Base-by-base conservation (phyloP, 1,140 invertebrate genomes). In the Drosophila pachea region DNA sequence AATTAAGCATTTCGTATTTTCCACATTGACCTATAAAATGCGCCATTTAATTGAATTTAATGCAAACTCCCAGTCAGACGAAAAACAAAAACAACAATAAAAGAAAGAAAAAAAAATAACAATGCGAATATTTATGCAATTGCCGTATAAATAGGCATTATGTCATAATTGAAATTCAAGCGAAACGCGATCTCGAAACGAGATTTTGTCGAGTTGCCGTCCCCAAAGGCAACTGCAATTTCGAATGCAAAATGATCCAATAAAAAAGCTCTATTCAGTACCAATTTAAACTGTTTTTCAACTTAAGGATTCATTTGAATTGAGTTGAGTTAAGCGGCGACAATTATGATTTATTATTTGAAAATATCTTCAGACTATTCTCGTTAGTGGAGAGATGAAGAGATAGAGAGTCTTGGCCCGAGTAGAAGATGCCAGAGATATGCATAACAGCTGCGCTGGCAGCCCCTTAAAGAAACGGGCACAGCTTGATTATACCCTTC, bases 21-120 rank as follows among this genome's bases (percentile, higher is more conserved):
- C 43, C 42, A 66, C 62, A 48, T 73, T 84, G 75, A 84, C 79
- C 79, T 63, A 83, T 59, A 83, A 82, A 78, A 68, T 48, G 63
- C 54, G 38, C 33, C 47, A 29, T 47, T 58, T 82, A 76, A 81
- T 81, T 81, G 54, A 76, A 72, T 74, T 68, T 38, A 73, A 68
- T 58, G 12, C 38, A 22, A 48, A 52, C 50, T 55, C 31, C 36
- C 32, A 45, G 47, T 45, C 9, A 36, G 50, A 55, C n/a, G 47
- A 31, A 47, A 12, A 60, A 31, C 33, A 22, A 22, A 1, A 22
- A 3, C 53, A 22, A 60, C 60, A 60, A 32, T 42, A 48, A 38
- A 50, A 59, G 50, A 42, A 11, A 35, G 43, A 55, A 40, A 60
- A 54, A 56, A 36, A 14, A 62, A 59, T 42, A 59, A 43, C 49